Percentiles rank a stretch among this genome's conserved stretches.
Conservation (phyloP, 2,113 vertebrate genomes). For the Erinaceus europaeus region DNA sequence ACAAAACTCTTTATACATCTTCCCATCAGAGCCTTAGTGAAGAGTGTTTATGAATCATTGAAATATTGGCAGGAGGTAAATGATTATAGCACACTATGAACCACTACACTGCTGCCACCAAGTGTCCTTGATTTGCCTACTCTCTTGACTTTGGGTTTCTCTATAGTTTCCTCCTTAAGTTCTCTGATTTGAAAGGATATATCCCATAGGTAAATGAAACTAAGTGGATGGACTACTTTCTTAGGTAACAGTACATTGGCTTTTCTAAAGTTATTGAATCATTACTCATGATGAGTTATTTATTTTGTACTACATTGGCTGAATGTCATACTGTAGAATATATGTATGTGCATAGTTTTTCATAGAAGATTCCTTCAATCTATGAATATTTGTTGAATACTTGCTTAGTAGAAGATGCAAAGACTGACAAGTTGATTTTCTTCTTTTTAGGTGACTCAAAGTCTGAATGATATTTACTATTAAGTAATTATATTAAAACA, state of each 20-base stretch:
- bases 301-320: background rate
- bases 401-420: background rate
- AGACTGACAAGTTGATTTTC: background rate
- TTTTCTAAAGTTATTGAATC: slow-evolving; percentile 1
- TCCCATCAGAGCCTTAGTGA: background rate
- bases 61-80: background rate
- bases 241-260: background rate
- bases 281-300: background rate
- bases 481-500: background rate
- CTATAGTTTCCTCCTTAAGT: background rate
- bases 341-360: background rate
- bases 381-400: background rate
- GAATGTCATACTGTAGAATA: background rate
- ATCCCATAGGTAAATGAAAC: background rate
- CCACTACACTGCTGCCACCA: background rate
- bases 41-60: background rate
- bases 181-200: background rate
- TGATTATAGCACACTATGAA: background rate
- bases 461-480: background rate
- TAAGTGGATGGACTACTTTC: background rate
- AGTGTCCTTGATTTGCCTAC: background rate
- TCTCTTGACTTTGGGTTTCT: background rate
- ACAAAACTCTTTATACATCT: background rate
- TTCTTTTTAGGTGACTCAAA: background rate
- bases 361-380: background rate